These are phyloP conservation scores for Silurus lanzhouensis DNA, from an alignment of 2,797 vertebrate species.

Conservation along the genomic window DNA sequence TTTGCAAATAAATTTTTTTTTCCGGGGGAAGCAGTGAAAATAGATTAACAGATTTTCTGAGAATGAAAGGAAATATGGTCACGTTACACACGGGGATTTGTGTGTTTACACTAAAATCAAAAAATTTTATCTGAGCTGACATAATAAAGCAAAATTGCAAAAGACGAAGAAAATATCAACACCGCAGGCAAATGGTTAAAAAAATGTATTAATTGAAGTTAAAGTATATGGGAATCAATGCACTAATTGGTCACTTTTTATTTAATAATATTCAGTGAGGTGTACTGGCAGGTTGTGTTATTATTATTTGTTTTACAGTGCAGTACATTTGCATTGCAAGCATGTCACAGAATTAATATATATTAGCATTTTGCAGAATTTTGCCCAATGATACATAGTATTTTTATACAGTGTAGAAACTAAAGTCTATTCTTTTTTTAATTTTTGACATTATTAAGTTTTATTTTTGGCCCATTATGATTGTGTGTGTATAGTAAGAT, in stretches of 20 bases:
- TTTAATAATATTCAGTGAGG: background rate
- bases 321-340: background rate
- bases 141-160: background rate
- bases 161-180: background rate
- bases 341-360: background rate
- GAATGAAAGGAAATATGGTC: too few species aligned
- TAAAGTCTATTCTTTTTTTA: too few species aligned
- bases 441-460: background rate
- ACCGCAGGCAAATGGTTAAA: background rate
- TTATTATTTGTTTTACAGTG: too few species aligned
- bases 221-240: too few species aligned
- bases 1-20: too few species aligned
- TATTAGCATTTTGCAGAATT: background rate
- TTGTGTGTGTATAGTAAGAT: background rate
- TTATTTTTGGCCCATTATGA: background rate
- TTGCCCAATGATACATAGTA: background rate
- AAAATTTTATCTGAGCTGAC: background rate
- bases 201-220: too few species aligned
- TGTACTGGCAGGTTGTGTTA: background rate
- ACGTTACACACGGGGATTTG: too few species aligned
- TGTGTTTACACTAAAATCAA: background rate
- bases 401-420: too few species aligned
- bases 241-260: too few species aligned
- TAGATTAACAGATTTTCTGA: too few species aligned
- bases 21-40: too few species aligned